Percentiles rank a stretch among this genome's conserved stretches.
Evolutionary conservation across 2,797 vertebrate genomes (phyloP).

Genomic region (Synaphobranchus kaupii): DNA sequence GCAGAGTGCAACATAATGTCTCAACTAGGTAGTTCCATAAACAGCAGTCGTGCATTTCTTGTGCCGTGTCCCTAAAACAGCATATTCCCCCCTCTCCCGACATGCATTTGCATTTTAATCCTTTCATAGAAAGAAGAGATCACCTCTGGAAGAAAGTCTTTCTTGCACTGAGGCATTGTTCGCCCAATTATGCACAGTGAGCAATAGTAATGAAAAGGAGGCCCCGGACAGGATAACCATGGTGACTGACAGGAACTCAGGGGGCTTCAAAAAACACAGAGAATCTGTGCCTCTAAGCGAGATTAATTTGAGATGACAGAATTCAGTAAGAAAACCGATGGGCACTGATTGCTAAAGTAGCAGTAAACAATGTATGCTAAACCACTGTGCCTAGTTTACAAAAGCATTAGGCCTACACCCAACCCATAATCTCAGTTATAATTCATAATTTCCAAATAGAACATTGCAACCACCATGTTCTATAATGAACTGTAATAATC

Average conservation of each 20-base stretch:
- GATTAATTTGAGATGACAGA: neutral
- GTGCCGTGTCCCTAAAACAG: neutral
- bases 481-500: neutral
- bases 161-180: conserved; percentile 1
- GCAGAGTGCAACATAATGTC: neutral
- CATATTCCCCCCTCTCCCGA: neutral
- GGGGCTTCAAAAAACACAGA: conserved; percentile 3
- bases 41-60: neutral
- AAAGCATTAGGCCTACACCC: neutral
- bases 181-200: conserved; percentile 10
- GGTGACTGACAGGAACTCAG: conserved; percentile 25
- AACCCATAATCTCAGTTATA: neutral
- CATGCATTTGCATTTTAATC: neutral
- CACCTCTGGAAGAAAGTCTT: neutral
- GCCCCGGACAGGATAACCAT: conserved; percentile 17
- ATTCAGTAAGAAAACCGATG: neutral
- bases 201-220: neutral
- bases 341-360: neutral
- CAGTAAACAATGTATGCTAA: neutral
- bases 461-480: neutral
- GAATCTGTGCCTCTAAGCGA: neutral
- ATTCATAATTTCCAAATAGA: neutral
- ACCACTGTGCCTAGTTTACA: neutral
- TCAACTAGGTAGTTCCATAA: neutral
- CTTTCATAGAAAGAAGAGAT: neutral